Conservation (phyloP, 2,113 vertebrate genomes). For the Synodontis membranacea region DNA sequence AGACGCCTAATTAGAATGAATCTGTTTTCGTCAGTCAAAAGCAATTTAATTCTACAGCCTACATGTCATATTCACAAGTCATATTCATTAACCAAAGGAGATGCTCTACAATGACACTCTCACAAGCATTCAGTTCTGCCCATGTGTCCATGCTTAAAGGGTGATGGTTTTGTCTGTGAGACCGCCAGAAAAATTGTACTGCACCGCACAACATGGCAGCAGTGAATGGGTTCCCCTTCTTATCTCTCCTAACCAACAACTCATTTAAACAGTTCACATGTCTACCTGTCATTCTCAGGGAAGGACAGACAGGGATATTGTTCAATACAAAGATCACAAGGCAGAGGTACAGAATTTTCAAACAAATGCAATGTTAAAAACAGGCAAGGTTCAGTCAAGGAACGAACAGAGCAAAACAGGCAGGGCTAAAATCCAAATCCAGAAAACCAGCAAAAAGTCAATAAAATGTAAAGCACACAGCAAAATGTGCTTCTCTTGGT, state of each 20-base stretch:
- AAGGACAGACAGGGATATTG: no score
- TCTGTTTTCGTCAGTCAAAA: neutral
- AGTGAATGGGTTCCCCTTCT: neutral
- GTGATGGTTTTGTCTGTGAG: neutral
- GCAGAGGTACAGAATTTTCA: no score
- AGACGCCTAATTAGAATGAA: neutral
- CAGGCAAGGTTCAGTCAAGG: no score
- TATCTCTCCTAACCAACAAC: neutral
- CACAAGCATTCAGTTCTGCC: neutral
- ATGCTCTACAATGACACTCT: neutral
- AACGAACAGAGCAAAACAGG: no score
- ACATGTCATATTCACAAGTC: neutral
- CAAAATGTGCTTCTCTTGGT: no score
- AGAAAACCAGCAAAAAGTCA: no score
- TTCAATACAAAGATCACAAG: no score
- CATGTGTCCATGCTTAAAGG: constrained; percentile 4
- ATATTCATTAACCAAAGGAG: neutral
- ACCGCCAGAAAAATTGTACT: neutral
- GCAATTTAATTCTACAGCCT: neutral
- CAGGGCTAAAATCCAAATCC: no score
- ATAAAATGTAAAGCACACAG: no score
- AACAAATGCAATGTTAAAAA: no score
- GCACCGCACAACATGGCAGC: constrained; percentile 16
- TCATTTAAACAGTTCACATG: neutral
- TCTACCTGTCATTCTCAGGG: no score